Evolutionary conservation across 2,113 vertebrate genomes (phyloP).

Genomic region (Tringa solitaria): DNA sequence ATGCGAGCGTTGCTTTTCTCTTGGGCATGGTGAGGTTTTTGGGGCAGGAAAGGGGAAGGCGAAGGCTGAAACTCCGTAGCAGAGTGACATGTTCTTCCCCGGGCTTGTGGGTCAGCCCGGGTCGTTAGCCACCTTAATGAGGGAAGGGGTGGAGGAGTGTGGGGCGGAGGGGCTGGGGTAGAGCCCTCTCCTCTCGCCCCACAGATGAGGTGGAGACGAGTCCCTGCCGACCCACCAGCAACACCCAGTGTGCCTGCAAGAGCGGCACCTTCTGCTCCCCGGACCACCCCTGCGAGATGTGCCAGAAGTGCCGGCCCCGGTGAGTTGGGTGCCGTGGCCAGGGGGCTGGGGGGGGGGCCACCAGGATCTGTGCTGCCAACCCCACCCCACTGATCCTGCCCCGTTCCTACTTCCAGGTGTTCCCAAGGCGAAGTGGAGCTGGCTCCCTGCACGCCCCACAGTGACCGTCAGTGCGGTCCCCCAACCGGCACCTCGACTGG

Average conservation of each 20-base stretch:
- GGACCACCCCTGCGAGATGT: slow-evolving; percentile 50
- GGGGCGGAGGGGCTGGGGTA: background rate
- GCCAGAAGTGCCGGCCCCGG: slow-evolving; percentile 42
- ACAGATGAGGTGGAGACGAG: slow-evolving; percentile 44
- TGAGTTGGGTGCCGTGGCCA: rapidly evolving
- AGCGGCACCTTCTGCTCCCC: slow-evolving; percentile 53
- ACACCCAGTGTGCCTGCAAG: slow-evolving; percentile 23
- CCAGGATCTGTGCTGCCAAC: rapidly evolving
- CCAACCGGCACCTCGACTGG: rapidly evolving
- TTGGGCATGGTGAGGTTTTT: background rate
- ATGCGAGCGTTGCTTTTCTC: background rate
- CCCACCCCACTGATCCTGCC: background rate
- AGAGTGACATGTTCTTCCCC: background rate
- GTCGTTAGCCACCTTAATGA: rapidly evolving
- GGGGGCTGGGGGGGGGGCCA: rapidly evolving
- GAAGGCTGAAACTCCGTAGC: background rate
- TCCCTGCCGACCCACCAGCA: background rate
- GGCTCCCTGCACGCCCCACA: background rate
- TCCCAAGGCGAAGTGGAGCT: background rate
- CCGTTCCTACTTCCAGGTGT: background rate
- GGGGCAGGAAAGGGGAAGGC: background rate
- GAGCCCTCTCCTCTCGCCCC: background rate
- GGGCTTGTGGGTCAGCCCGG: rapidly evolving
- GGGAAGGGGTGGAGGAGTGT: background rate
- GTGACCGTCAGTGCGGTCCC: background rate